Percentiles rank a stretch among this genome's conserved stretches.
Conservation (phyloP, 2,113 vertebrate genomes). For the Cacatua alba region DNA sequence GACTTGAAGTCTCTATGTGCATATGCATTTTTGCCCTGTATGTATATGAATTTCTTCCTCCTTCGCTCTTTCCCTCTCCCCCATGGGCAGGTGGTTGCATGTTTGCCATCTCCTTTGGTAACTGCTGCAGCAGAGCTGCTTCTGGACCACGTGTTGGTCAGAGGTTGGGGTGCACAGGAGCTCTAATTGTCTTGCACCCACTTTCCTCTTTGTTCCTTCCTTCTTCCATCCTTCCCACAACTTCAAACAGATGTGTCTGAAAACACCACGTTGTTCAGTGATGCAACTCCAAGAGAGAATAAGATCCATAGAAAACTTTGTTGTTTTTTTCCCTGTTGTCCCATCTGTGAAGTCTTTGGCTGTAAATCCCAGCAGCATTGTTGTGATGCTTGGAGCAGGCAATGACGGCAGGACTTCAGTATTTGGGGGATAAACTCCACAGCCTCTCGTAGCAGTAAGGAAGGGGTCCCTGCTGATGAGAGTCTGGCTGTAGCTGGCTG, state of each 20-base stretch:
- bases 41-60: neutral
- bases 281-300: neutral
- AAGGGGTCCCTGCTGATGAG: neutral
- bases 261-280: accelerated
- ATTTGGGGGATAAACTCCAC: neutral
- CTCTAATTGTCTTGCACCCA: neutral
- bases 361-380: neutral
- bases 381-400: neutral
- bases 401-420: accelerated
- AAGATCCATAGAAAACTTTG: neutral
- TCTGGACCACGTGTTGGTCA: accelerated
- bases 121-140: neutral
- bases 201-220: neutral
- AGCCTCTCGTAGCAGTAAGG: accelerated
- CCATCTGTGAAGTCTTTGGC: neutral
- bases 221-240: neutral
- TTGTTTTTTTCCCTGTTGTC: neutral
- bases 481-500: neutral
- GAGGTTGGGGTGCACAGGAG: neutral
- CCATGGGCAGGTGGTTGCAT: neutral
- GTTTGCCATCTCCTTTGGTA: neutral
- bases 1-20: neutral
- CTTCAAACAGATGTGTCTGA: too few relatives aligned
- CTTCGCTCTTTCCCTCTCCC: neutral
- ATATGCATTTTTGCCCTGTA: neutral